A percentile compares a stretch with the other conserved stretches of the same genome.
Evolutionary conservation across 2,888 invertebrate species (phyloP).

Genomic region (Pollenia angustigena): DNA sequence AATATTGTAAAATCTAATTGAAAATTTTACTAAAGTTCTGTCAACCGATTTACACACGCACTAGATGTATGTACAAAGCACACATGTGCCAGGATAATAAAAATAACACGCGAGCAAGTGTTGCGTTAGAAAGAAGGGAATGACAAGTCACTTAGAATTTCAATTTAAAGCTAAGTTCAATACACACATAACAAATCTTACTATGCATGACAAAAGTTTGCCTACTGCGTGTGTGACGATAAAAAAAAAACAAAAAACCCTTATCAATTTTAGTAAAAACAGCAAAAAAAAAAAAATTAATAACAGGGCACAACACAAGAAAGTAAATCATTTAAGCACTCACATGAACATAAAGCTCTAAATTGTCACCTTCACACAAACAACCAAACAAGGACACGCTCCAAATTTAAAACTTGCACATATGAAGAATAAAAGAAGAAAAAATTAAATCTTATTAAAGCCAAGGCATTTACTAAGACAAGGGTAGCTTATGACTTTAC

Average conservation of each 20-base stretch:
- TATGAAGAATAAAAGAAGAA: constrained; percentile 32
- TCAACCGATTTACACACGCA: constrained; percentile 58
- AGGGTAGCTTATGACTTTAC: constrained; percentile 48
- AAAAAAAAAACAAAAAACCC: constrained; percentile 76
- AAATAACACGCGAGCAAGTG: constrained; percentile 56
- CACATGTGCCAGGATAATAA: constrained; percentile 66
- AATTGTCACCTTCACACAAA: constrained; percentile 65
- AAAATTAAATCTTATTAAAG: constrained; percentile 71
- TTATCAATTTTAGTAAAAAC: constrained; percentile 76
- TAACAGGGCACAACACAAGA: constrained; percentile 27
- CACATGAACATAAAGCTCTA: constrained; percentile 62
- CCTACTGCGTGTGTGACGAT: constrained; percentile 56
- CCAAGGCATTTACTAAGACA: constrained; percentile 61
- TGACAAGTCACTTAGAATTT: constrained; percentile 81
- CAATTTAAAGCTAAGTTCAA: constrained; percentile 77
- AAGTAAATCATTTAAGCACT: constrained; percentile 71
- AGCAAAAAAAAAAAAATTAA: not conserved
- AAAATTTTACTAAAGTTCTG: constrained; percentile 61
- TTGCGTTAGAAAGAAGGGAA: constrained; percentile 67
- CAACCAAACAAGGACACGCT: constrained; percentile 13
- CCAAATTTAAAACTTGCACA: constrained; percentile 29
- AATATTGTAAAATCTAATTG: constrained; percentile 63
- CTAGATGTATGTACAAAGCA: constrained; percentile 62
- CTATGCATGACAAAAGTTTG: constrained; percentile 45
- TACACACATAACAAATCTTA: constrained; percentile 71